Evolutionary conservation across 2,797 vertebrate species (phyloP), one percentile per base, ranked within the genome.

Genomic region (Synanceia verrucosa): DNA sequence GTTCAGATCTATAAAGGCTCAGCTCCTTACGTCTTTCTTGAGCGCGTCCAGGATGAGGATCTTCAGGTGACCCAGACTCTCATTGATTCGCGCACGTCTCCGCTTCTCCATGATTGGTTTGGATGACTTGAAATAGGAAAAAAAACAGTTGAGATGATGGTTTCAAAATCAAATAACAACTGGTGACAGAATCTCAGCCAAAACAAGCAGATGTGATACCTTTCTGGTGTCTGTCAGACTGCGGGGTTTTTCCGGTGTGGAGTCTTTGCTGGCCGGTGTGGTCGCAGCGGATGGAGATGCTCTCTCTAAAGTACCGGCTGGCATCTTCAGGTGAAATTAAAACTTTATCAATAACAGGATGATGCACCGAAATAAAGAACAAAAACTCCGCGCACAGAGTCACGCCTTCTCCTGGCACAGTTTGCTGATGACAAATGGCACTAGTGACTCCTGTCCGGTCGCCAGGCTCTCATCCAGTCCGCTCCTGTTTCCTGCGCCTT

Each of bases 101-200:
- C 92, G 88, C 86, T 95, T 97, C 69, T 97, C 96, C 96, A 97
- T 97, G 64, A 97, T 96, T 23, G 96, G 96, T 81, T 97, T 97
- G 48, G 96, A 96, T 0, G 96, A 97, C 96, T 97, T 83, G 1
- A 39, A 34, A 52, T 1, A 56, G 0, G 8, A 21, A 9, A 5
- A 5, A 18, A 2, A 8, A 29, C 18, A 9, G 1, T 39, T 74
- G 2, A 57, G 10, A 34, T 41, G 14, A 43, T 5, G 2, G n/a
- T 37, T 72, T 46, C 1, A 6, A 51, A 11, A 13, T 44, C 12
- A 24, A 48, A 23, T 10, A 50, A 6, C n/a, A 39, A 3, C 2
- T 52, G 6, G 1, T 39, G 53, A 8, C 9, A 39, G 2, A 21
- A 46, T 18, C 4, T 10, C 4, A 2, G 1, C 10, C 11, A 24